phyloP scores from a whole-genome alignment of 1,140 invertebrate species.

The Tetranychus cinnabarinus region DNA sequence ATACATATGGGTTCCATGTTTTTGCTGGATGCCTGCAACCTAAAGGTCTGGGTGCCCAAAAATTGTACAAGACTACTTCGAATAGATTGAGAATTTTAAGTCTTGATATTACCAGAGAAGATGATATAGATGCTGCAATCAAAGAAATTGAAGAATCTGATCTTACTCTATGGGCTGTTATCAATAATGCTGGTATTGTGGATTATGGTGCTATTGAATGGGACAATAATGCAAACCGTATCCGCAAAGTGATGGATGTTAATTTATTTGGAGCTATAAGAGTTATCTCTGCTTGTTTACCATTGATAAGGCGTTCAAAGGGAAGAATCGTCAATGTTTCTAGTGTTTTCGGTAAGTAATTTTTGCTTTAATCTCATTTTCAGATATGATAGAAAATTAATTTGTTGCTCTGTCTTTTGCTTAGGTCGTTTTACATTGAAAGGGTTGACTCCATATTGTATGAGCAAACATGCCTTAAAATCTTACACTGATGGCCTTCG shows the following conservation, averaged over 20 bases:
- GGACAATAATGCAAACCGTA: constrained; percentile 13
- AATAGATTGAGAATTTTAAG: constrained; percentile 17
- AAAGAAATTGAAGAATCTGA: not conserved
- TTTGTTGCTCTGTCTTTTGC: too few species aligned
- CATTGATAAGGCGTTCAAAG: constrained; percentile 35
- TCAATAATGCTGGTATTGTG: constrained; percentile 52
- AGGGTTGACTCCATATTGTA: constrained; percentile 18
- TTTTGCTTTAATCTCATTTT: too few species aligned
- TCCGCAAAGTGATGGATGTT: constrained; percentile 23
- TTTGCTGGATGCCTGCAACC: constrained; percentile 26
- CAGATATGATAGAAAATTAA: too few species aligned
- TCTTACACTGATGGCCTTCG: constrained; percentile 43
- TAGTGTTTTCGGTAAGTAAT: constrained; percentile 14
- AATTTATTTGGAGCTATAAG: constrained; percentile 38
- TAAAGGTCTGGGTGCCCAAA: constrained; percentile 17
- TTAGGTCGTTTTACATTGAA: constrained; percentile 3
- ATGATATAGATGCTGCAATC: constrained; percentile 5
- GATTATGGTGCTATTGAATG: constrained; percentile 26
- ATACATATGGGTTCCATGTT: constrained; percentile 23
- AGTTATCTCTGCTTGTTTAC: constrained; percentile 38
- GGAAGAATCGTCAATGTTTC: constrained; percentile 29
- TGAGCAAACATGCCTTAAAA: constrained; percentile 26
- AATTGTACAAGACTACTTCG: constrained; percentile 10
- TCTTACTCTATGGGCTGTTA: constrained; percentile 50
- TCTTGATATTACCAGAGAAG: constrained; percentile 22